Conservation (phyloP, 2,888 invertebrate genomes). For the Limulus polyphemus region DNA sequence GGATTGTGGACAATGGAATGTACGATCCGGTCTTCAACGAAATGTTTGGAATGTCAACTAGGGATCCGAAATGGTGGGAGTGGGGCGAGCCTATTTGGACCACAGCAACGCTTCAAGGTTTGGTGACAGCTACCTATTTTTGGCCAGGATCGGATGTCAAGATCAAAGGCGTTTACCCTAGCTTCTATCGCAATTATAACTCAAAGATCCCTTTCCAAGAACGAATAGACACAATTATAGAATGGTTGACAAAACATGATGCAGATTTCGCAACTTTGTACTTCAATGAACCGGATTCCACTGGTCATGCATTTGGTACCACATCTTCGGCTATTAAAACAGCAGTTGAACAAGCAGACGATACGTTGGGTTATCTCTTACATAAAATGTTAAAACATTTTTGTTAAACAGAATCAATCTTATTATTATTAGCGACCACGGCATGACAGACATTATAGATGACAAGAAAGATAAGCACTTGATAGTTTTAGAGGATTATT, state of each 20-base stretch:
- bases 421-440: constrained; percentile 33
- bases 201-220: constrained; percentile 6
- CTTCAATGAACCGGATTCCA: constrained; percentile 29
- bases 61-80: constrained; percentile 7
- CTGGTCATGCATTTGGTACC: constrained; percentile 72
- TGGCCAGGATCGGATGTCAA: constrained; percentile 8
- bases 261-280: constrained; percentile 25
- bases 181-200: constrained; percentile 2
- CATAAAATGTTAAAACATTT: background rate
- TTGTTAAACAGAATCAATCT: constrained; percentile 25
- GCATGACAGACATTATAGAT: too few relatives aligned
- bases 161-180: constrained; percentile 3
- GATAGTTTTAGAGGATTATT: constrained; percentile 6
- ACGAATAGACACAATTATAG: constrained; percentile 20
- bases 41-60: constrained; percentile 1
- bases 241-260: constrained; percentile 21
- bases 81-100: constrained; percentile 45
- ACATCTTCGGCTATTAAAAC: constrained; percentile 88
- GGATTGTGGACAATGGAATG: constrained; percentile 35
- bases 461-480: constrained; percentile 1
- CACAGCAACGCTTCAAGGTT: constrained; percentile 30
- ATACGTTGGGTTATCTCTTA: constrained; percentile 2
- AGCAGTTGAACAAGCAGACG: constrained; percentile 42
- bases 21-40: constrained; percentile 27
- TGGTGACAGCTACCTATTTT: constrained; percentile 2